These are phyloP conservation scores for Rallus crepitans DNA, from an alignment of 2,797 vertebrate species.

Conservation along the genomic window DNA sequence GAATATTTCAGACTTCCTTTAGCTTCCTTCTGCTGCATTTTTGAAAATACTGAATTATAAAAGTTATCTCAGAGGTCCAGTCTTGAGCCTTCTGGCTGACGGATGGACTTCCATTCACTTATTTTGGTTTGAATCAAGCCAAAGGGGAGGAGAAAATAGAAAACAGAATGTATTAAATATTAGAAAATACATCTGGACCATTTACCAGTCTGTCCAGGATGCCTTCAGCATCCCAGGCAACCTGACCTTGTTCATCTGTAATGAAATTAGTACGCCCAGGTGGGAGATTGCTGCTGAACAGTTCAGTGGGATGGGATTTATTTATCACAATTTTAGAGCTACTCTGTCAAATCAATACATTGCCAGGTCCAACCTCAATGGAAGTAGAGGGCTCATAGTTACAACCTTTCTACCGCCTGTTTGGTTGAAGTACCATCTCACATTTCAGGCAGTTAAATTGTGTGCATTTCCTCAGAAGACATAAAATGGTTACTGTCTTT, in stretches of 20 bases:
- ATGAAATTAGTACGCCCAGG: slow-evolving; percentile 31
- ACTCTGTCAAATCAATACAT: background rate
- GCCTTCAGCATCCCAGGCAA: slow-evolving; percentile 14
- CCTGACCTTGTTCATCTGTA: slow-evolving; percentile 20
- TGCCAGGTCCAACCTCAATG: background rate
- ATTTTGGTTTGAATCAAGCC: background rate
- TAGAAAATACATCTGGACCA: background rate
- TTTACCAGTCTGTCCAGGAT: background rate
- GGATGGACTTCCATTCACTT: background rate
- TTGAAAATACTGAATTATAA: slow-evolving; percentile 21
- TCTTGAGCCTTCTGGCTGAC: background rate
- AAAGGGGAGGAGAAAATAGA: background rate
- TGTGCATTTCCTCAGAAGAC: background rate
- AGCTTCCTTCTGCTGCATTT: slow-evolving; percentile 36
- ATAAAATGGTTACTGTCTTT: background rate
- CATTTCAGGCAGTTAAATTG: background rate
- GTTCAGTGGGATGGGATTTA: slow-evolving; percentile 28
- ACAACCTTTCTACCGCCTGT: background rate
- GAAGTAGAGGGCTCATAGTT: background rate
- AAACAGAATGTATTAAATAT: background rate
- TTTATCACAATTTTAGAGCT: slow-evolving; percentile 19
- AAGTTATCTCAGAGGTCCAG: background rate
- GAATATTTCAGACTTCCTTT: slow-evolving; percentile 41
- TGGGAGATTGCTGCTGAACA: background rate
- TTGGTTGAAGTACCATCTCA: background rate